Base-by-base conservation (phyloP, 1,140 invertebrate genomes). In the Brachionus sp. region DNA sequence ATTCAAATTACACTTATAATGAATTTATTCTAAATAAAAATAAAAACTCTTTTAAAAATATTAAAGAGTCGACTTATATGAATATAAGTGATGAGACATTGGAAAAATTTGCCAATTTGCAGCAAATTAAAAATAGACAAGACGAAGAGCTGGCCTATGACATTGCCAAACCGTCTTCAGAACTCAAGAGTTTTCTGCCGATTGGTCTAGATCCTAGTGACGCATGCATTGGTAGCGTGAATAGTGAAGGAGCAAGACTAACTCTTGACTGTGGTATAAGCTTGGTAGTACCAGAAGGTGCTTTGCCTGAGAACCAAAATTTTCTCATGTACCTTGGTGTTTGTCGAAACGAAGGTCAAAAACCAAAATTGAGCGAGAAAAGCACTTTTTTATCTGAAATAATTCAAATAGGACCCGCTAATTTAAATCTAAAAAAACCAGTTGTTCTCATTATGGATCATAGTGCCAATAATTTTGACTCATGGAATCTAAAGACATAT, bases 61-160 rank as follows among this genome's bases (percentile, higher is more conserved):
- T 33, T 12, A 29, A 66, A 35, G 64, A 66, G 13, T 66, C 64
- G 3, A 5, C 25, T 66, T 66, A 66, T 33, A 37, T 66, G 33
- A 66, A 66, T 4, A 33, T 66, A 66, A 66, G 64, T 33, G 64
- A 66, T 1, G 33, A 73, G 16, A 73, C 33, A 16, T 39, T 73
- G 35, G 33, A 39, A 39, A 73, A 16, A 19, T 39, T 73, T n/a
- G 37, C 37, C 7, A 33, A 73, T 42, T 73, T 73, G 9, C 68
- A 73, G 19, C 33, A 73, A 53, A 37, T 78, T 25, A 62, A 62
- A 78, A 78, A 78, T 10, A 53, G 19, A 78, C 46, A 78, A 46
- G 77, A 53, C 12, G 77, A 73, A 73, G 77, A 78, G 44, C 2
- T 78, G 16, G 53, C 77, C 4, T 78, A 78, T 37, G 77, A 78